A percentile compares a stretch with the other conserved stretches of the same genome.
Conservation (phyloP, 1,140 invertebrate genomes). For the Luehdorfia chinensis region DNA sequence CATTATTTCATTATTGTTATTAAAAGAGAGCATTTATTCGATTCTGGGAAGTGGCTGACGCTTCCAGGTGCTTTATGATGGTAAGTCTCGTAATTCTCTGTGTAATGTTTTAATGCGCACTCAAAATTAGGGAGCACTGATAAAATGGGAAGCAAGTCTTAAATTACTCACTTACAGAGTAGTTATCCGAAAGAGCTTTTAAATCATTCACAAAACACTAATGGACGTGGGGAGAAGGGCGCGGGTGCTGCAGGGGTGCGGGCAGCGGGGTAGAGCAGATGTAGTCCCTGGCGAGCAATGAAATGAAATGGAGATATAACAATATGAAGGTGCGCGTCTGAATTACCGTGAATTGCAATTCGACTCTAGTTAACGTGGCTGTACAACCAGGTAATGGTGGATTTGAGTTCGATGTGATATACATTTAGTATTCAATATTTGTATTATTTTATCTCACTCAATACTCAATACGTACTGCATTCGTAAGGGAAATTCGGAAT, state of each 20-base stretch:
- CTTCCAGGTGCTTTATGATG: slow-evolving; percentile 8
- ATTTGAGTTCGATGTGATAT: no score
- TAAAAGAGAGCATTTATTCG: neutral
- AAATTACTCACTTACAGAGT: slow-evolving; percentile 77
- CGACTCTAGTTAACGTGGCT: slow-evolving; percentile 19
- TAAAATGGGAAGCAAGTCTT: slow-evolving; percentile 75
- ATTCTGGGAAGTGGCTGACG: slow-evolving; percentile 1
- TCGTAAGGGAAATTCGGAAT: no score
- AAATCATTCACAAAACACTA: slow-evolving; percentile 78
- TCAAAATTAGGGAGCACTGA: slow-evolving; percentile 74
- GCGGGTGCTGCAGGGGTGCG: slow-evolving; percentile 20
- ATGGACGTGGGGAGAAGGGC: slow-evolving; percentile 67
- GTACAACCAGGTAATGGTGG: neutral
- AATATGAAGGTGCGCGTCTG: slow-evolving; percentile 71
- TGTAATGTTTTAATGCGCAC: slow-evolving; percentile 74
- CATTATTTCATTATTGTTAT: no score
- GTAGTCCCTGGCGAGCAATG: slow-evolving; percentile 70
- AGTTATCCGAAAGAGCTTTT: slow-evolving; percentile 77
- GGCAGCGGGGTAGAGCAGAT: slow-evolving; percentile 45
- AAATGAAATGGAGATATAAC: slow-evolving; percentile 75
- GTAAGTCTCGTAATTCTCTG: slow-evolving; percentile 12
- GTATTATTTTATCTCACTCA: no score
- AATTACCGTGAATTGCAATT: slow-evolving; percentile 67
- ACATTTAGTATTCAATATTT: no score
- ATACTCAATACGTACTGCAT: no score